Base-by-base conservation (phyloP, 1,140 invertebrate species). In the Sinella curviseta region DNA sequence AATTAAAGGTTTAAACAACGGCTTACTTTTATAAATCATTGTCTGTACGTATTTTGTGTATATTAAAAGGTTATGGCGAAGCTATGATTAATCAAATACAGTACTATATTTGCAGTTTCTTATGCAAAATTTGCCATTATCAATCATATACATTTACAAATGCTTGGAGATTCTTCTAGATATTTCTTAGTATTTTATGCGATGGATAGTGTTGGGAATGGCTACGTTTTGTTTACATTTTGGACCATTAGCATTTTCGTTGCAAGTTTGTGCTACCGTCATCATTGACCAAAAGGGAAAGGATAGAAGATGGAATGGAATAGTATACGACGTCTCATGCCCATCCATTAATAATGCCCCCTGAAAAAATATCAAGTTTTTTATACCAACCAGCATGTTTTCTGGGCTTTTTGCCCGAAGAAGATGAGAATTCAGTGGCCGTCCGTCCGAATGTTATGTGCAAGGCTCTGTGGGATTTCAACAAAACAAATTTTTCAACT, bases 401-500 rank as follows among this genome's bases (percentile, higher is more conserved):
- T 26, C 8, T 65, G 4, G 8, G 57, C 57, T 20, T 48, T 20
- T 65, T 65, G 57, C 24, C 4, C 4, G 4, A 65, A 65, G 26
- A 26, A 65, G 57, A n/a, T 65, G 57, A 65, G 57, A 65, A 65
- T 16, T 65, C 16, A 26, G 16, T 26, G 24, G 16, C 57, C 57
- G 57, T 26, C 24, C 31, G 65, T 70, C 65, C 65, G 30, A 31
- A 33, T 33, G n/a, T 60, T 14, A 60, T 60, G n/a, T 24, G 12
- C 55, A 60, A 24, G 31, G 65, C 65, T 70, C 31, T 24, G 8
- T 12, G 65, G 65, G 65, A 70, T 70, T 70, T 70, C 65, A 70
- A 70, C 65, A 70, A 70, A 70, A 70, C 65, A 70, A 70, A 70
- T 70, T 70, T 70, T 70, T 70, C 65, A 70, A 70, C 65, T 70